Conservation (phyloP, 2,888 invertebrate genomes). For the Balanococcus diminutus region DNA sequence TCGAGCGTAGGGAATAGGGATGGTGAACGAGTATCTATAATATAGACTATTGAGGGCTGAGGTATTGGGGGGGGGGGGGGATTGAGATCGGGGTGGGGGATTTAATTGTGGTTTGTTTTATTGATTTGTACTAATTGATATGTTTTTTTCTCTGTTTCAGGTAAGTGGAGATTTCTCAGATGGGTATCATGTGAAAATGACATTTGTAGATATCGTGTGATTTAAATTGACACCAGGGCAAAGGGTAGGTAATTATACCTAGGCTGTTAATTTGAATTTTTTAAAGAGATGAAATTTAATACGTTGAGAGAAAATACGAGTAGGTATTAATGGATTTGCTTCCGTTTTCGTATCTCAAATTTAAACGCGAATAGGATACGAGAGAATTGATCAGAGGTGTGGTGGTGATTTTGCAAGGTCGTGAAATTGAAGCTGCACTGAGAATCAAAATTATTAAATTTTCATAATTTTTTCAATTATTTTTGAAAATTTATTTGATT, state of each 20-base stretch:
- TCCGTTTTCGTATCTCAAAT: background rate
- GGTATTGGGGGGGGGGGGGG: too few relatives aligned
- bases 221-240: background rate
- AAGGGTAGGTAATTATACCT: background rate
- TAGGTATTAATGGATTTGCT: background rate
- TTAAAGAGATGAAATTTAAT: background rate
- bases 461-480: too few relatives aligned
- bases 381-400: background rate
- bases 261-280: background rate
- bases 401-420: background rate
- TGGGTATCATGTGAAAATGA: background rate
- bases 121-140: conserved; percentile 14
- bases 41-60: background rate
- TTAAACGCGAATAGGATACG: background rate
- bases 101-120: conserved; percentile 34
- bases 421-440: too few relatives aligned
- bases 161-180: conserved; percentile 1
- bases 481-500: background rate
- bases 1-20: background rate
- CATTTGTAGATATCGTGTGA: background rate
- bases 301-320: background rate
- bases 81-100: background rate
- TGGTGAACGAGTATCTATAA: background rate
- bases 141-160: conserved; percentile 19
- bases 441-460: too few relatives aligned